phyloP scores from a whole-genome alignment of 2,797 vertebrate genomes.

The Eremophila alpestris region DNA sequence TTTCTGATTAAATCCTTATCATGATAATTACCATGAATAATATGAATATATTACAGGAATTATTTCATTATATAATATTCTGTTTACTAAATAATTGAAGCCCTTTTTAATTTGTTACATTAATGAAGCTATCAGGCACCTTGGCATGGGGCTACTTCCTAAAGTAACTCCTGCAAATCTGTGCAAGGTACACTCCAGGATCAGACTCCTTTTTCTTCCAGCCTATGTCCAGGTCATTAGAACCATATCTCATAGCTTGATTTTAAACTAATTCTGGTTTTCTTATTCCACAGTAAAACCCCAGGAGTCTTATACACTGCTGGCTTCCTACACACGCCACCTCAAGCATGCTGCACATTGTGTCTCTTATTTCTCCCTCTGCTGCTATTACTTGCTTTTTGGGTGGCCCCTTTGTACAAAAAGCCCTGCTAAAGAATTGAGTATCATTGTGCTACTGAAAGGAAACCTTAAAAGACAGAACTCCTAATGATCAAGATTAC shows the following conservation, averaged over 20 bases:
- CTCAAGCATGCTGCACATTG: fast-evolving
- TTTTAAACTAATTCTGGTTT: background rate
- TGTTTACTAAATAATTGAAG: background rate
- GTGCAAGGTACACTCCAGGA: background rate
- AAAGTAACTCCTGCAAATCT: background rate
- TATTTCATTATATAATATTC: background rate
- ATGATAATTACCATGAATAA: background rate
- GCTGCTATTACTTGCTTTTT: background rate
- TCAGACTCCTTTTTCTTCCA: background rate
- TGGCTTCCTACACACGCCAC: background rate
- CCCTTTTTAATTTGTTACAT: background rate
- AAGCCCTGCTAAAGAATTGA: background rate
- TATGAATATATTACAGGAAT: background rate
- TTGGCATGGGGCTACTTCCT: background rate
- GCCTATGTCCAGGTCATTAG: background rate
- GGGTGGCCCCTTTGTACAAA: background rate
- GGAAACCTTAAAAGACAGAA: background rate
- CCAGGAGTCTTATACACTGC: background rate
- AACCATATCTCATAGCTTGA: background rate
- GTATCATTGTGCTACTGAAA: background rate
- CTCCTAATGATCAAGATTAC: background rate
- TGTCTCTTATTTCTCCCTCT: background rate
- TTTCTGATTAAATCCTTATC: background rate
- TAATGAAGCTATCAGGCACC: background rate
- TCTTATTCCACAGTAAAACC: background rate